Percentiles rank a stretch among this genome's conserved stretches.
Conservation (phyloP, 2,888 invertebrate species). For the Myathropa florea region DNA sequence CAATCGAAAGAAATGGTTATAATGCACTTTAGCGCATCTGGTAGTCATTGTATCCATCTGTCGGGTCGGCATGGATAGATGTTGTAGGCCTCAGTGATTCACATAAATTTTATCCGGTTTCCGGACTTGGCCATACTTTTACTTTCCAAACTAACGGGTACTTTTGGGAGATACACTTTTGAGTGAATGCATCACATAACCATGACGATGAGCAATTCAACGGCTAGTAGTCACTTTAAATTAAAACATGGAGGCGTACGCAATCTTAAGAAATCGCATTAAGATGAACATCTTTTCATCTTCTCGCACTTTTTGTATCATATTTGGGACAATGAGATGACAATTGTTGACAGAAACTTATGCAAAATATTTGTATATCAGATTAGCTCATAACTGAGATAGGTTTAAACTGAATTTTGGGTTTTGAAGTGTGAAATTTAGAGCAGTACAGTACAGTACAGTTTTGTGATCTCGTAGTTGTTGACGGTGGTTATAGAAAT, state of each 20-base stretch:
- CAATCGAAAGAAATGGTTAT: not conserved
- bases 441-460: no score
- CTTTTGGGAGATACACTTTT: not conserved
- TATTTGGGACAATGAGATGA: not conserved
- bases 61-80: not conserved
- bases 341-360: not conserved
- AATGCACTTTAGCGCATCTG: not conserved
- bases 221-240: not conserved
- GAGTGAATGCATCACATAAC: not conserved
- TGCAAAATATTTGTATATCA: not conserved
- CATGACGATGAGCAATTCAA: not conserved
- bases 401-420: not conserved
- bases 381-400: not conserved
- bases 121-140: conserved; percentile 28
- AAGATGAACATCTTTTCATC: not conserved
- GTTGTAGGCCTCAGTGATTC: conserved; percentile 16
- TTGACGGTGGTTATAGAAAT: no score
- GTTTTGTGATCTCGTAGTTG: no score
- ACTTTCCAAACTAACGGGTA: conserved; percentile 45
- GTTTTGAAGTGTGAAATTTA: not conserved
- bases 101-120: conserved; percentile 37
- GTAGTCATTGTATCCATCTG: not conserved
- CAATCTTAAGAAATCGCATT: not conserved
- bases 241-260: not conserved
- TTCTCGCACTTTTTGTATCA: not conserved